Conservation (phyloP, 2,113 vertebrate species). For the Potamarius usumacintae region DNA sequence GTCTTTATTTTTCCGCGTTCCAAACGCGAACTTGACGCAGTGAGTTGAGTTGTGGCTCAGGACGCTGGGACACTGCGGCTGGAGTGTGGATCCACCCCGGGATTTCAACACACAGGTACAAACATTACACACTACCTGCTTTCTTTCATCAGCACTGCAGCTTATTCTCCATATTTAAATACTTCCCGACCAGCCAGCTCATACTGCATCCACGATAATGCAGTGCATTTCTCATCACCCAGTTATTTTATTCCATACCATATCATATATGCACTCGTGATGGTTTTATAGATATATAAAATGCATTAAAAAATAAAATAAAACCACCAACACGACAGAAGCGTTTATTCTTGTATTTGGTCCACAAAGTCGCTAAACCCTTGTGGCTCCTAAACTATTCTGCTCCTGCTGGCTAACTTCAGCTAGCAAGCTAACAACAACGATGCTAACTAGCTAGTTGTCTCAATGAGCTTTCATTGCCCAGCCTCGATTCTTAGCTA, state of each 20-base stretch:
- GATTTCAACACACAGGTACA: conserved; percentile 39
- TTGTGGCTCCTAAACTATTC: conserved; percentile 10
- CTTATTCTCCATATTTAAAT: no score
- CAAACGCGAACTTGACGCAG: conserved; percentile 29
- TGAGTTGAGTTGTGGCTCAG: conserved; percentile 26
- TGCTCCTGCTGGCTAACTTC: conserved; percentile 33
- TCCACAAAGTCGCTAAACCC: background rate
- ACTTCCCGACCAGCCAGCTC: background rate
- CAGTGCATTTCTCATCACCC: background rate
- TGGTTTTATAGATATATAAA: background rate
- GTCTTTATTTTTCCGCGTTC: background rate
- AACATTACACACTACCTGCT: background rate
- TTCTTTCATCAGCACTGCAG: background rate
- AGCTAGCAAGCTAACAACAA: conserved; percentile 24
- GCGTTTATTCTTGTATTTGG: background rate
- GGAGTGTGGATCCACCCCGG: background rate
- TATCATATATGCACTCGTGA: background rate
- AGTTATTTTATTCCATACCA: background rate
- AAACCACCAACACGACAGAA: background rate
- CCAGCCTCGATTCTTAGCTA: no score
- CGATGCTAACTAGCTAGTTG: conserved; percentile 11
- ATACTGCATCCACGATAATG: no score
- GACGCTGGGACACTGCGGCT: conserved; percentile 36
- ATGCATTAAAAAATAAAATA: background rate
- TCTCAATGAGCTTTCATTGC: background rate